Percentiles rank a stretch among this genome's conserved stretches.
These are phyloP conservation scores for Phyllotreta striolata DNA, from an alignment of 2,888 invertebrate species.

Conservation along the genomic window DNA sequence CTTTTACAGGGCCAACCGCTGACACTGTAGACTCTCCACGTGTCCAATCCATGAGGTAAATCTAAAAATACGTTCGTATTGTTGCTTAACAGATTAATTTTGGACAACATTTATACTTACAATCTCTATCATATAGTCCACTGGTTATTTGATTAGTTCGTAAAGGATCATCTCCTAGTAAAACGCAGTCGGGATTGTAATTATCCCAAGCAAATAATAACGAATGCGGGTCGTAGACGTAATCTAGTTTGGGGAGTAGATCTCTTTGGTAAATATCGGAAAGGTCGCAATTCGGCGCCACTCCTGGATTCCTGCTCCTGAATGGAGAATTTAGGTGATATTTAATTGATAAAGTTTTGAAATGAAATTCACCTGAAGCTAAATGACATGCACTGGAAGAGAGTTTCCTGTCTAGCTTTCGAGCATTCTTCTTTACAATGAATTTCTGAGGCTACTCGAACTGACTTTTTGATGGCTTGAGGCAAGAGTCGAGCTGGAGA, in stretches of 20 bases:
- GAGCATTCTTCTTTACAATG: slow-evolving; percentile 78
- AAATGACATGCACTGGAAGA: slow-evolving; percentile 78
- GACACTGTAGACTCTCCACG: slow-evolving; percentile 80
- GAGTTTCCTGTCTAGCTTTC: slow-evolving; percentile 63
- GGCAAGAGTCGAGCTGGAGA: slow-evolving; percentile 76
- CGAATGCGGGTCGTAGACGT: slow-evolving; percentile 72
- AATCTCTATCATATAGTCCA: slow-evolving; percentile 36
- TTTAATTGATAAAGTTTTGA: background rate
- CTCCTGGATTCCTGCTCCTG: slow-evolving; percentile 48
- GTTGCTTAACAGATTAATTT: background rate
- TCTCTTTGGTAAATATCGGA: slow-evolving; percentile 82
- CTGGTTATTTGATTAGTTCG: slow-evolving; percentile 39
- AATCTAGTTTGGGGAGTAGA: slow-evolving; percentile 76
- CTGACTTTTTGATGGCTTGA: slow-evolving; percentile 70
- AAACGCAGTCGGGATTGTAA: slow-evolving; percentile 73
- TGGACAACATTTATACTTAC: slow-evolving; percentile 21
- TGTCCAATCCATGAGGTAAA: slow-evolving; percentile 51
- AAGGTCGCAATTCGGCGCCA: slow-evolving; percentile 73
- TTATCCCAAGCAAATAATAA: slow-evolving; percentile 83
- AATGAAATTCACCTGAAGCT: slow-evolving; percentile 69
- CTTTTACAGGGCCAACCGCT: slow-evolving; percentile 80
- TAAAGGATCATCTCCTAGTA: slow-evolving; percentile 45
- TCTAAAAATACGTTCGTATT: slow-evolving; percentile 35
- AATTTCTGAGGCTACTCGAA: slow-evolving; percentile 70
- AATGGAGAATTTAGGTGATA: slow-evolving; percentile 29